Conservation (phyloP, 2,113 vertebrate species). For the Axis porcinus region DNA sequence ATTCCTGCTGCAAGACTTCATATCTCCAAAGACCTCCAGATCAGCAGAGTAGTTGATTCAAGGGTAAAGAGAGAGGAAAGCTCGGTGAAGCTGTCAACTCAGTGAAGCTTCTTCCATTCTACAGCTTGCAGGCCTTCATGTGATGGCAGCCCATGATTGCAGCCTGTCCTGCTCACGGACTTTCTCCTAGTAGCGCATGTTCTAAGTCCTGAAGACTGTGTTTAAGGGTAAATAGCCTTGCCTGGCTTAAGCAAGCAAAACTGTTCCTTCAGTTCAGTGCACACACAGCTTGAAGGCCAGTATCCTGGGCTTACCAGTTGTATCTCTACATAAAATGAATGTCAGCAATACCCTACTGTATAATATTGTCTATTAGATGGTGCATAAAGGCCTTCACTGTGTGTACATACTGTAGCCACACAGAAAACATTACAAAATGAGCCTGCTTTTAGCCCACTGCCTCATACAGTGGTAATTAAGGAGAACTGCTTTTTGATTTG, state of each 20-base stretch:
- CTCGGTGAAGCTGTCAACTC: constrained; percentile 66
- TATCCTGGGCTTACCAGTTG: constrained; percentile 76
- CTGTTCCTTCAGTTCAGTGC: constrained; percentile 77
- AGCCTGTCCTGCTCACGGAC: constrained; percentile 68
- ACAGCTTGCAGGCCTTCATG: constrained; percentile 66
- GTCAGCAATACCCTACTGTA: constrained; percentile 76
- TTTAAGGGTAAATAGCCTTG: constrained; percentile 83
- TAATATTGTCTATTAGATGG: constrained; percentile 84
- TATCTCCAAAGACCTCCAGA: constrained; percentile 65
- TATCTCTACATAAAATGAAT: constrained; percentile 77
- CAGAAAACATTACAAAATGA: constrained; percentile 87
- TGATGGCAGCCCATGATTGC: constrained; percentile 44
- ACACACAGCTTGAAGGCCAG: constrained; percentile 74
- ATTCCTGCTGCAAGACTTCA: constrained; percentile 56
- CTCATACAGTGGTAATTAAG: constrained; percentile 87
- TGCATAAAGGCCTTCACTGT: constrained; percentile 81
- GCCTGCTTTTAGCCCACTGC: constrained; percentile 86
- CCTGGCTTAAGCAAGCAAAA: constrained; percentile 79
- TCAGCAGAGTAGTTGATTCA: constrained; percentile 72
- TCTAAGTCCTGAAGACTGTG: constrained; percentile 79
- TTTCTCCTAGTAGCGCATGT: constrained; percentile 74
- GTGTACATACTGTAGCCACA: constrained; percentile 81
- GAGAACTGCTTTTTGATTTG: constrained; percentile 86
- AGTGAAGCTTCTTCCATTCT: constrained; percentile 65
- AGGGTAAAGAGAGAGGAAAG: constrained; percentile 70